phyloP scores from a whole-genome alignment of 2,797 vertebrate species.

The Amniataba percoides region DNA sequence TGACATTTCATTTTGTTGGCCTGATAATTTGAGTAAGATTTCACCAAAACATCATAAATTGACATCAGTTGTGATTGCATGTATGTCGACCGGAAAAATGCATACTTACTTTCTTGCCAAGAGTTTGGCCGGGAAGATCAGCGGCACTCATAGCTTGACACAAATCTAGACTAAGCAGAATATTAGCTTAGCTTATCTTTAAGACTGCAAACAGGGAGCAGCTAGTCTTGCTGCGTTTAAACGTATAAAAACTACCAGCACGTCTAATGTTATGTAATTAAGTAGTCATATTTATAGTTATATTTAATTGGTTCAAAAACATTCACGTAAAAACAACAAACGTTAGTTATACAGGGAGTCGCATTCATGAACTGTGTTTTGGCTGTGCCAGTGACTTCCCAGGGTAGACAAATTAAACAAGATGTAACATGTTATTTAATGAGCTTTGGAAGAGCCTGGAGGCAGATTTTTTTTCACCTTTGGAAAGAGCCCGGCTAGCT shows the following conservation, averaged over 20 bases:
- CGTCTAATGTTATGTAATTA: too few relatives aligned
- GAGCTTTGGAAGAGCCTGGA: neutral
- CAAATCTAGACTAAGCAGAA: neutral
- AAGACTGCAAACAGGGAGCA: neutral
- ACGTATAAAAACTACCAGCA: neutral
- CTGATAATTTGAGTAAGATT: neutral
- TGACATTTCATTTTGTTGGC: neutral
- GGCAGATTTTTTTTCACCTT: neutral
- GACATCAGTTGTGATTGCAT: neutral
- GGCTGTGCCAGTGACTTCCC: too few relatives aligned
- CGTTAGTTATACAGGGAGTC: too few relatives aligned
- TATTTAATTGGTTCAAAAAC: too few relatives aligned
- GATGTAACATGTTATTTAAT: neutral
- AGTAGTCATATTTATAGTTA: too few relatives aligned
- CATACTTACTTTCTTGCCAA: neutral
- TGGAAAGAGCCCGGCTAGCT: neutral
- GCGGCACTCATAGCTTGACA: too few relatives aligned
- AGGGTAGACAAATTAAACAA: too few relatives aligned
- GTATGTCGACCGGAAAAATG: neutral
- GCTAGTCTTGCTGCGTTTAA: too few relatives aligned
- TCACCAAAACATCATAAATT: neutral
- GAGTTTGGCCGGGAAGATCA: neutral
- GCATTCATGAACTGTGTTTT: too few relatives aligned
- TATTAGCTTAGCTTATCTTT: neutral
- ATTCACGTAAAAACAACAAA: too few relatives aligned